These are phyloP conservation scores for Lagopus leucura DNA, from an alignment of 2,113 vertebrate species.

Conservation along the genomic window DNA sequence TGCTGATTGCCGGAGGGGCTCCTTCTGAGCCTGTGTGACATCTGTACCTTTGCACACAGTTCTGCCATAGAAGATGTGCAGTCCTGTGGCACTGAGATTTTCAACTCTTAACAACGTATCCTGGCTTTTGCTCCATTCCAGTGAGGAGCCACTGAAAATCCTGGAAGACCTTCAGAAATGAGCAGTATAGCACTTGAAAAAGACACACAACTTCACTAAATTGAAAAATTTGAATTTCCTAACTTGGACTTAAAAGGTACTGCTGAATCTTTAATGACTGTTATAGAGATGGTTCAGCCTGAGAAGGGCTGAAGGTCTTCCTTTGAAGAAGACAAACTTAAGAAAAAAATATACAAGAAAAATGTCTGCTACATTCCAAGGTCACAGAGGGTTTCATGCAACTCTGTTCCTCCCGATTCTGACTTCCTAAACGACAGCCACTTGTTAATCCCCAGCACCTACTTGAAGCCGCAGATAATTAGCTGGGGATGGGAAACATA, in stretches of 20 bases:
- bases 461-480: background rate
- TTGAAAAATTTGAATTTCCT: conserved; percentile 65
- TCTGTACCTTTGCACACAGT: background rate
- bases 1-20: background rate
- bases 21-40: background rate
- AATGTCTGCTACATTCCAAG: conserved; percentile 68
- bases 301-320: conserved; percentile 49
- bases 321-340: conserved; percentile 67
- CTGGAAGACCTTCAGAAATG: conserved; percentile 50
- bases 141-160: conserved; percentile 46
- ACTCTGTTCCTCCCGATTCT: conserved; percentile 43
- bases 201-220: conserved; percentile 45
- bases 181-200: conserved; percentile 20
- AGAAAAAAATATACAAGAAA: conserved; percentile 4
- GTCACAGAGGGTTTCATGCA: conserved; percentile 57
- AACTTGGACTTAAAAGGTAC: conserved; percentile 69
- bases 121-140: background rate
- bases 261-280: conserved; percentile 55
- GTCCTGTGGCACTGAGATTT: background rate
- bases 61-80: background rate
- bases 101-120: background rate
- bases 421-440: conserved; percentile 48
- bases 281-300: conserved; percentile 38
- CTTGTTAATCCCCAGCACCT: conserved; percentile 34
- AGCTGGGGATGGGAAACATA: background rate